A percentile compares a stretch with the other conserved stretches of the same genome.
Evolutionary conservation across 2,113 vertebrate genomes (phyloP).

Genomic region (Tauraco erythrolophus): DNA sequence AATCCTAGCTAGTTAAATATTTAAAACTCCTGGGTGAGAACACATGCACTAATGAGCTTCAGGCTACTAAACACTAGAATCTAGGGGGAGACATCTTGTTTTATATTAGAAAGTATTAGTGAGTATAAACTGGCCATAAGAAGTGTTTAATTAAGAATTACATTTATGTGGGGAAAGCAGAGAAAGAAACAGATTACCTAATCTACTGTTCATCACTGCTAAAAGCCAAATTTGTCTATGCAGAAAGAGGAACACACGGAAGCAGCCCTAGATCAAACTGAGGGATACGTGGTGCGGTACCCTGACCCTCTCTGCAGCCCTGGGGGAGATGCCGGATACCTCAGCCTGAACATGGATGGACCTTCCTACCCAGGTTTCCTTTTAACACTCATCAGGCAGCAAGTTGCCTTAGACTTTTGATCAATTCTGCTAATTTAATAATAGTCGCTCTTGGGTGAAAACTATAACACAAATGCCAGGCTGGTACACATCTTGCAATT

Average conservation of each 20-base stretch:
- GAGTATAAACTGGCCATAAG: constrained; percentile 31
- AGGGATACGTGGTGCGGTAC: accelerated
- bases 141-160: constrained; percentile 51
- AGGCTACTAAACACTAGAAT: constrained; percentile 68
- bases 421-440: not conserved
- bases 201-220: not conserved
- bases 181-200: not conserved
- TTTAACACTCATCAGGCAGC: not conserved
- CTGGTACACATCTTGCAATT: accelerated
- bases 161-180: not conserved
- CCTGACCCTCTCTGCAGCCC: not conserved
- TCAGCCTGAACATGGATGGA: not conserved
- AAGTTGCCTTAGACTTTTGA: not conserved
- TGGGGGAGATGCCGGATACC: not conserved
- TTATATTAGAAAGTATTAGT: constrained; percentile 47
- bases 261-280: not conserved
- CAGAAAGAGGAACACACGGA: not conserved
- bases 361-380: not conserved
- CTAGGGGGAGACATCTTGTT: constrained; percentile 56
- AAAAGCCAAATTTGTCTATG: not conserved
- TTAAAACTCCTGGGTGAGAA: constrained; percentile 80
- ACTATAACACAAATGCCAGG: not conserved
- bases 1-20: constrained; percentile 81
- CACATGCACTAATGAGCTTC: constrained; percentile 75
- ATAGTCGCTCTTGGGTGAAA: not conserved